A percentile compares a stretch with the other conserved stretches of the same genome.
Conservation (phyloP, 2,888 invertebrate species). For the Apantesis nais region DNA sequence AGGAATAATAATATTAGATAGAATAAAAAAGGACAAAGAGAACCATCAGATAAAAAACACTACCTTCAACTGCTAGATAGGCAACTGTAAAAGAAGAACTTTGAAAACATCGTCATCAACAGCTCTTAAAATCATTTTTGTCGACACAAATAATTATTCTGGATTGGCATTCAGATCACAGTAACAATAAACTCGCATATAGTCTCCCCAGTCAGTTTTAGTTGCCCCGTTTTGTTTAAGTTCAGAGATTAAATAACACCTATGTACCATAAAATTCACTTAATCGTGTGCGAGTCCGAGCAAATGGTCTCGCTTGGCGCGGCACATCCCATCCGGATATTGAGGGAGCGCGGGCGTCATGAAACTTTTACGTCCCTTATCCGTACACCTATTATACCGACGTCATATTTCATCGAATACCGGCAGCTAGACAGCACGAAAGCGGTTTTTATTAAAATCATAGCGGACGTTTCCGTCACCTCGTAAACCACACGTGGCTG, state of each 20-base stretch:
- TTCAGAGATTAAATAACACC: conserved; percentile 25
- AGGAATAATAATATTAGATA: too few species aligned
- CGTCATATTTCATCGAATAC: conserved; percentile 58
- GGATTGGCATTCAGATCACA: too few species aligned
- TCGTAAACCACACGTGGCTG: conserved; percentile 53
- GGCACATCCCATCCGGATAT: conserved; percentile 53
- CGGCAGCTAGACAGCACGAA: conserved; percentile 40
- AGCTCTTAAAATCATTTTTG: too few species aligned
- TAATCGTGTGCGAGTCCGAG: conserved; percentile 43
- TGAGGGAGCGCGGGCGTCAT: conserved; percentile 53
- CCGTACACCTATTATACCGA: conserved; percentile 55
- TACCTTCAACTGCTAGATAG: too few species aligned
- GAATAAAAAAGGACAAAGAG: too few species aligned
- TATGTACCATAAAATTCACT: conserved; percentile 48
- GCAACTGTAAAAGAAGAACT: too few species aligned
- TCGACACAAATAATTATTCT: too few species aligned
- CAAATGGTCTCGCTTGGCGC: conserved; percentile 35
- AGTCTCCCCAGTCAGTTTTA: not conserved
- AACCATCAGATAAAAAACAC: not conserved
- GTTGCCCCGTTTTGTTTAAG: conserved; percentile 1
- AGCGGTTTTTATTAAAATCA: conserved; percentile 54
- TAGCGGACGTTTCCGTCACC: conserved; percentile 51
- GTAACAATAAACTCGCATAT: not conserved
- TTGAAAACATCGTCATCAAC: too few species aligned
- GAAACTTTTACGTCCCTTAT: conserved; percentile 65